Evolutionary conservation across 2,888 invertebrate species (phyloP), one percentile per base, ranked within the genome.

Genomic region (Drosophila kuntzei): DNA sequence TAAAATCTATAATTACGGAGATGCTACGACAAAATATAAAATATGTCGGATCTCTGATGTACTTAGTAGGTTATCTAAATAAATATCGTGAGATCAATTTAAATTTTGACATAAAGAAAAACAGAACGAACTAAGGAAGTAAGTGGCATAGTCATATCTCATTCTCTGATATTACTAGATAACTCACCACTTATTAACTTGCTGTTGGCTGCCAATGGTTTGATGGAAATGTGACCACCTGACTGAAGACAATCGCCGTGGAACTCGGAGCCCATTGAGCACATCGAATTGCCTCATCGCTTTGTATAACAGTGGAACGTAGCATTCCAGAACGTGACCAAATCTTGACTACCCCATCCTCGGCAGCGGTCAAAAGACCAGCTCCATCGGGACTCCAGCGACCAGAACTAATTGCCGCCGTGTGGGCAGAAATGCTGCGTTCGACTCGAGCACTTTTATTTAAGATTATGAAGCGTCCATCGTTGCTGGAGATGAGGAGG

Each of bases 271-370:
- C 95, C 96, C 98, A 99, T 39, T 95, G 95, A 3, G 97, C 96
- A 58, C 95, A 95, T 85, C 98, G 96, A 62, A 98, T 95, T 0
- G 98, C 95, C 86, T 96, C 96, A 60, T 96, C 96, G 74, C 95
- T 95, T 78, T 97, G 96, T 44, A 97, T 95, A 1, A 98, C 95
- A 1, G 96, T 96, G 0, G 98, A 98, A 2, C 99, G 94, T 12
- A 99, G 93, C 94, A 98, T 96, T 12, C 99, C 99, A 87, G 97
- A 97, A 46, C 98, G 94, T 0, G 99, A 99, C 99, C 99, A 99
- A 66, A 99, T 96, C 93, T 99, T 99, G 2, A 99, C 95, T 61
- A 95, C 95, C 2, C 99, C 99, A 93, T 99, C 99, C 93, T 99
- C 99, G 0, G 99, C 99, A 71, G 96, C 98, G 0, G 92, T 98